phyloP scores from a whole-genome alignment of 2,888 invertebrate species.

The Spisula subtruncata region DNA sequence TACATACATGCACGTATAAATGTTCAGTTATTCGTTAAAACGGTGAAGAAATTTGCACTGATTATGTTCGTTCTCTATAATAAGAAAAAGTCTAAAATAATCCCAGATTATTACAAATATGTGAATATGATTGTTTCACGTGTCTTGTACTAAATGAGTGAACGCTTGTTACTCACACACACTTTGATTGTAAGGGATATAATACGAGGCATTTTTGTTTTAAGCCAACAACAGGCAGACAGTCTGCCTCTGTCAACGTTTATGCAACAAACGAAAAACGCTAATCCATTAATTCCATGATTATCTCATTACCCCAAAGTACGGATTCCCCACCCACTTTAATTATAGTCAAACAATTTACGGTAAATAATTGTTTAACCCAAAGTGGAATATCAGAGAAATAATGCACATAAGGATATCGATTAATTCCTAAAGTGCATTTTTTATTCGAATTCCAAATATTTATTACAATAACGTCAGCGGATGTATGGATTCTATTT shows the following conservation, averaged over 20 bases:
- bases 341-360: not conserved
- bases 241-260: constrained; percentile 39
- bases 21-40: too few species aligned
- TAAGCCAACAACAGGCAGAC: constrained; percentile 49
- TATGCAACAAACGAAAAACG: constrained; percentile 23
- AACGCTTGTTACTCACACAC: constrained; percentile 30
- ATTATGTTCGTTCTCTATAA: not conserved
- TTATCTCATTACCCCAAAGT: constrained; percentile 38
- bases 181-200: not conserved
- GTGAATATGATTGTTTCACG: not conserved
- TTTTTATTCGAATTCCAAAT: constrained; percentile 1
- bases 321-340: constrained; percentile 32
- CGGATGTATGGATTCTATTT: constrained; percentile 47
- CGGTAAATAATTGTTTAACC: not conserved
- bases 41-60: not conserved
- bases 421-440: not conserved
- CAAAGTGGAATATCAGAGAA: not conserved
- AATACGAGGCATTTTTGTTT: constrained; percentile 3
- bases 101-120: constrained; percentile 3
- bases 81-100: not conserved
- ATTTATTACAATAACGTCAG: constrained; percentile 7
- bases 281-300: constrained; percentile 50
- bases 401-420: not conserved
- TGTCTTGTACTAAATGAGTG: not conserved
- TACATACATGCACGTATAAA: too few species aligned